A percentile compares a stretch with the other conserved stretches of the same genome.
These are phyloP conservation scores for Mesoclemmys tuberculata DNA, from an alignment of 2,113 vertebrate genomes.

Conservation along the genomic window DNA sequence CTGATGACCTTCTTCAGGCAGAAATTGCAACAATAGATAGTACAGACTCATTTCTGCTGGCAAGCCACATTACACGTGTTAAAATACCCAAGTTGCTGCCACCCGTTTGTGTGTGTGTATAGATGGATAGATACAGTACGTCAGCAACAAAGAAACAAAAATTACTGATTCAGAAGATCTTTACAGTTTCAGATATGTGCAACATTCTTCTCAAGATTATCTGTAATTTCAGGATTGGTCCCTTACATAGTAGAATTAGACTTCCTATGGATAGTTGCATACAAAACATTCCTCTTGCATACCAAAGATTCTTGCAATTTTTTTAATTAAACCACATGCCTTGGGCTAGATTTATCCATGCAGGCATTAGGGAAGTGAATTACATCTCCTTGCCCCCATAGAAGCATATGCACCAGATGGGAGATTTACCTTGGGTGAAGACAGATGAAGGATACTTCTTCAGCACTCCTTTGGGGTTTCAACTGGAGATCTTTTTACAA, in stretches of 20 bases:
- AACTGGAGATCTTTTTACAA: background rate
- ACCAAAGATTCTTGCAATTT: background rate
- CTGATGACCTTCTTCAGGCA: slow-evolving; percentile 12
- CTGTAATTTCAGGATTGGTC: background rate
- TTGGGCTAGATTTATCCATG: background rate
- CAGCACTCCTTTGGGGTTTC: background rate
- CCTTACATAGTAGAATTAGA: background rate
- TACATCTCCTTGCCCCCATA: fast-evolving
- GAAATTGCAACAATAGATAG: slow-evolving; percentile 10
- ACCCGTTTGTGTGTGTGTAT: background rate
- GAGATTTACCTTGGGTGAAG: background rate
- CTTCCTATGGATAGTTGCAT: background rate
- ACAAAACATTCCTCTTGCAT: background rate
- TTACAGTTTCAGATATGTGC: background rate
- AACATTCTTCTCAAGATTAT: background rate
- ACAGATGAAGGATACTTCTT: background rate
- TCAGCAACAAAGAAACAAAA: background rate
- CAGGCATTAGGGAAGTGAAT: background rate
- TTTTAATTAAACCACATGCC: background rate
- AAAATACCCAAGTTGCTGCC: background rate
- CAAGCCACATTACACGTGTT: background rate
- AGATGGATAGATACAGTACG: background rate
- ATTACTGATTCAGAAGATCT: background rate
- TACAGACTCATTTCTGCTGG: background rate
- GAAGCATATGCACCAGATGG: background rate